Conservation (phyloP, 2,113 vertebrate species). For the Epinephelus cyanopodus region DNA sequence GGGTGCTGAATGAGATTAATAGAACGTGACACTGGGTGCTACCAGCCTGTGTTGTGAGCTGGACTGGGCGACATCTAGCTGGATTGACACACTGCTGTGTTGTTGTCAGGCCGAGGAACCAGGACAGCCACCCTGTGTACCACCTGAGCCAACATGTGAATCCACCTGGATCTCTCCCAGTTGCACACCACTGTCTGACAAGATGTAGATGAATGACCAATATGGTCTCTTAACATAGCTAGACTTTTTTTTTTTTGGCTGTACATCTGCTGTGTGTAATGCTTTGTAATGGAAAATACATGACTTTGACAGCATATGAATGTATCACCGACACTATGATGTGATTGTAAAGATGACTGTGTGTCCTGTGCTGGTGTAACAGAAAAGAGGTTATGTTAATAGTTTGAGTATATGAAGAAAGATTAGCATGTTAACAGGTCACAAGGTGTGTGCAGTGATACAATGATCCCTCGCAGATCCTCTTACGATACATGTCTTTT, state of each 20-base stretch:
- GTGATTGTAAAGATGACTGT: slow-evolving; percentile 13
- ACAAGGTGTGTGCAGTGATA: slow-evolving; percentile 30
- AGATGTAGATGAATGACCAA: slow-evolving; percentile 65
- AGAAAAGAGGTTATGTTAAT: background rate
- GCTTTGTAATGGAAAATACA: slow-evolving; percentile 24
- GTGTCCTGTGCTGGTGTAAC: slow-evolving; percentile 5
- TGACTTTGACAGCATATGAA: slow-evolving; percentile 67
- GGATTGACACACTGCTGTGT: slow-evolving; percentile 58
- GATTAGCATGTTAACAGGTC: slow-evolving; percentile 36
- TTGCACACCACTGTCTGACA: slow-evolving; percentile 43
- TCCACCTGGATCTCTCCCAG: slow-evolving; percentile 56
- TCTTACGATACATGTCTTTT: slow-evolving; percentile 57
- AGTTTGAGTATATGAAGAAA: slow-evolving; percentile 24
- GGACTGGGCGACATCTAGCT: slow-evolving; percentile 58
- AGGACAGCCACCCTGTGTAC: slow-evolving; percentile 76
- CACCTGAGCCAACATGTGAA: slow-evolving; percentile 53
- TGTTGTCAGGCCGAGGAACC: slow-evolving; percentile 64
- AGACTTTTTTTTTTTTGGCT: slow-evolving; percentile 25
- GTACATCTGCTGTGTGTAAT: slow-evolving; percentile 19
- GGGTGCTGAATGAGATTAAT: slow-evolving; percentile 72
- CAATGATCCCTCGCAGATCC: slow-evolving; percentile 54
- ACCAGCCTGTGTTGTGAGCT: slow-evolving; percentile 62
- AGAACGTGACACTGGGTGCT: slow-evolving; percentile 42
- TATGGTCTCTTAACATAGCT: slow-evolving; percentile 68
- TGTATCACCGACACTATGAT: slow-evolving; percentile 50